Conservation (phyloP, 2,888 invertebrate species). For the Alviniconcha strummeri region DNA sequence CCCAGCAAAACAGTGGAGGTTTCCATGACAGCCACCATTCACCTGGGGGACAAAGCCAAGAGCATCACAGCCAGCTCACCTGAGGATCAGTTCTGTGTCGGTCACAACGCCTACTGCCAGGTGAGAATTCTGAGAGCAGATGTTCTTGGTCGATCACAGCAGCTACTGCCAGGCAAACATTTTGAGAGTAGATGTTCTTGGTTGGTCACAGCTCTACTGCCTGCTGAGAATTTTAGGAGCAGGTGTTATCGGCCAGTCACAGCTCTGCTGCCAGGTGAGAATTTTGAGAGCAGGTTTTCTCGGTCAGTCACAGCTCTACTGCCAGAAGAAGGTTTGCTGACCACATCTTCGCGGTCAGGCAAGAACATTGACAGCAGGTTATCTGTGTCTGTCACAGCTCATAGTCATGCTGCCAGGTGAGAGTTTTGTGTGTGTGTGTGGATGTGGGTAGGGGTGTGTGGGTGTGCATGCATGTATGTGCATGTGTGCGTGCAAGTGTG, state of each 20-base stretch:
- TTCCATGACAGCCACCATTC: constrained; percentile 57
- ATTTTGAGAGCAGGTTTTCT: too few relatives aligned
- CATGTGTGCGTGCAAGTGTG: not conserved
- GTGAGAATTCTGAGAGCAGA: constrained; percentile 41
- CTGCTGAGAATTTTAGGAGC: too few relatives aligned
- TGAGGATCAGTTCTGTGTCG: constrained; percentile 65
- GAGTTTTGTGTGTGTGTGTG: too few relatives aligned
- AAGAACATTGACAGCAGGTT: not conserved
- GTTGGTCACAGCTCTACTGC: not conserved
- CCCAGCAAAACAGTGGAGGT: constrained; percentile 59
- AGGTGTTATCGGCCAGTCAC: constrained; percentile 61
- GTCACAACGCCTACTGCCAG: constrained; percentile 66
- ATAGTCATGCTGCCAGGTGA: too few relatives aligned
- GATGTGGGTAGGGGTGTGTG: not conserved
- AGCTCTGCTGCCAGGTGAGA: constrained; percentile 65
- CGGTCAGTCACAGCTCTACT: not conserved
- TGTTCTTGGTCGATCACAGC: constrained; percentile 65
- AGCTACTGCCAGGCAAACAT: constrained; percentile 61
- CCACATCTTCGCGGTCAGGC: constrained; percentile 67
- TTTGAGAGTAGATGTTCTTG: too few relatives aligned
- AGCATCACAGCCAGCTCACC: constrained; percentile 42
- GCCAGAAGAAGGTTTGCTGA: constrained; percentile 37
- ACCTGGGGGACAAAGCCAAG: constrained; percentile 47
- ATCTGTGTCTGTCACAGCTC: too few relatives aligned
- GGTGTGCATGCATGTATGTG: not conserved